These are phyloP conservation scores for Atta cephalotes DNA, from an alignment of 1,140 invertebrate genomes.

Conservation along the genomic window DNA sequence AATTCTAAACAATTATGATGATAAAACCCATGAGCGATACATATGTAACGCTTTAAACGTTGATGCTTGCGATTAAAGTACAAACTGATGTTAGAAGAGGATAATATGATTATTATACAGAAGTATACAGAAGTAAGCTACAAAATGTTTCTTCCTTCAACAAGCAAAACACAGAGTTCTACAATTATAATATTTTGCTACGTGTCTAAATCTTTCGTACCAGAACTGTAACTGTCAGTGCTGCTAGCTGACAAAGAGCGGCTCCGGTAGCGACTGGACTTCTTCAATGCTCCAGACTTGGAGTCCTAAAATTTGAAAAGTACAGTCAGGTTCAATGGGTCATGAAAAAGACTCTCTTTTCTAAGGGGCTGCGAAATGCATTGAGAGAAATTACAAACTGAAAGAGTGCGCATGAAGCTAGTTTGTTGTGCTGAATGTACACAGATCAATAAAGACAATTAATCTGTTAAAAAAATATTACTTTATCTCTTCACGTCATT, in stretches of 20 bases:
- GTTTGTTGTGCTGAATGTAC: constrained; percentile 72
- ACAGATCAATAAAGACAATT: constrained; percentile 77
- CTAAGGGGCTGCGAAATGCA: constrained; percentile 77
- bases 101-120: not conserved
- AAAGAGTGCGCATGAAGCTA: constrained; percentile 83
- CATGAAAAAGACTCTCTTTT: constrained; percentile 38
- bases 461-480: not conserved
- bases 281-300: constrained; percentile 93
- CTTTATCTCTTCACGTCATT: not conserved
- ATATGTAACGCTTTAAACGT: not conserved
- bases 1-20: constrained; percentile 18
- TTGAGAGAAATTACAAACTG: constrained; percentile 80
- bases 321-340: constrained; percentile 11
- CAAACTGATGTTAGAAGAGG: constrained; percentile 5
- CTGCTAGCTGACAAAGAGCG: constrained; percentile 96
- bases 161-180: constrained; percentile 1
- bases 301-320: constrained; percentile 86
- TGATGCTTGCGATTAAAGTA: no score
- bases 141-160: not conserved
- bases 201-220: constrained; percentile 84
- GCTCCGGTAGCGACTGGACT: constrained; percentile 94
- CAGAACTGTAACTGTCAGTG: constrained; percentile 96
- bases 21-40: not conserved
- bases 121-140: not conserved
- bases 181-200: not conserved